Percentiles rank a stretch among this genome's conserved stretches.
These are phyloP conservation scores for Heliangelus exortis DNA, from an alignment of 2,797 vertebrate genomes.

Conservation along the genomic window DNA sequence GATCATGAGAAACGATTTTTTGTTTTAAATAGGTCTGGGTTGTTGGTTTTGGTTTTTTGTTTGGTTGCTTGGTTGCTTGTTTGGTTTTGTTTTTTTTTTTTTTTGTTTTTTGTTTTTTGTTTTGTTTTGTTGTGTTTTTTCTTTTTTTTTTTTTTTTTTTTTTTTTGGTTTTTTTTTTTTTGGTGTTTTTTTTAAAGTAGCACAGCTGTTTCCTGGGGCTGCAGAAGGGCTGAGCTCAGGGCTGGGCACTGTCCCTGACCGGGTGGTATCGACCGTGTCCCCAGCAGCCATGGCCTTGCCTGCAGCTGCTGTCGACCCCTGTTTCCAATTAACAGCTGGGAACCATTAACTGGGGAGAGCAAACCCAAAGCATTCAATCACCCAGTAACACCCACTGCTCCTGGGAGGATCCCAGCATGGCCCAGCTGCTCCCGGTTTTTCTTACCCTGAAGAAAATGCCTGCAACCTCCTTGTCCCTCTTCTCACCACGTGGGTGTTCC, in stretches of 20 bases:
- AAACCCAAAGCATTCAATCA: background rate
- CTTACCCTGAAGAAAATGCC: background rate
- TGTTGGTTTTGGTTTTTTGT: background rate
- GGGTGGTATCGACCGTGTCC: background rate
- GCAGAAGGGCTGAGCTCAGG: background rate
- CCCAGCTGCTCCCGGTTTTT: background rate
- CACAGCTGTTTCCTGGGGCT: fast-evolving
- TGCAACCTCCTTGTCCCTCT: background rate
- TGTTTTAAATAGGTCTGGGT: background rate
- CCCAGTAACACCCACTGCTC: background rate
- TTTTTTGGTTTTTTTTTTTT: background rate
- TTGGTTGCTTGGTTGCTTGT: no score
- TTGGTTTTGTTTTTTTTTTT: no score
- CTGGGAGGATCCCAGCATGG: background rate
- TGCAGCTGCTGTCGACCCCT: background rate
- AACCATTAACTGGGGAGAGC: fast-evolving
- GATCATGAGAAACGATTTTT: background rate
- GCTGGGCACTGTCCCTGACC: fast-evolving
- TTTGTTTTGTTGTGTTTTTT: no score
- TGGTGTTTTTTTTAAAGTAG: background rate
- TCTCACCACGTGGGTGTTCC: background rate
- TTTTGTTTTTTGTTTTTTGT: background rate
- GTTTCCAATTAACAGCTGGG: fast-evolving
- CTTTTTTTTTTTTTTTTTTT: no score
- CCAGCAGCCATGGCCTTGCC: background rate